Conservation (phyloP, 2,888 invertebrate species). For the Leptura quadrifasciata region DNA sequence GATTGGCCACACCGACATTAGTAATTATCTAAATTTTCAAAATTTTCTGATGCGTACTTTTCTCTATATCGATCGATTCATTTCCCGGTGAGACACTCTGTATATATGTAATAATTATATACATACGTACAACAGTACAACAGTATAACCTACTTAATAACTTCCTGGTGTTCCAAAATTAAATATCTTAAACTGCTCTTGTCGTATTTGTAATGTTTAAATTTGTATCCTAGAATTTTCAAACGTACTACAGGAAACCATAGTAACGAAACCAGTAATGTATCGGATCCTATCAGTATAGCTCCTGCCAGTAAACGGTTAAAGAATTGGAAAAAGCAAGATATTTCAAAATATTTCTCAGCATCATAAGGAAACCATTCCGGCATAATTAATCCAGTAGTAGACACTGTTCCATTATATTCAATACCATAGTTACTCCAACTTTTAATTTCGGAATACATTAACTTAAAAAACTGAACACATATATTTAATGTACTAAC, state of each 20-base stretch:
- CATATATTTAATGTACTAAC: background rate
- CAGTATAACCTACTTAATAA: conserved; percentile 30
- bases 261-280: conserved; percentile 1
- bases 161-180: conserved; percentile 35
- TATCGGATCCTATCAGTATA: background rate
- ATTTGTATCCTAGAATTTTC: conserved; percentile 17
- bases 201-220: background rate
- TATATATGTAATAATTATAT: too few species aligned
- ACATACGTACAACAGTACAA: background rate
- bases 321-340: conserved; percentile 1
- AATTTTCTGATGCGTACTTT: too few species aligned
- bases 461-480: background rate
- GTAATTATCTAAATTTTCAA: too few species aligned
- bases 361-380: conserved; percentile 19
- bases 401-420: background rate
- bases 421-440: background rate
- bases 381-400: background rate
- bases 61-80: too few species aligned
- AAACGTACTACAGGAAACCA: conserved; percentile 10
- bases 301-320: background rate
- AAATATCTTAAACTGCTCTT: background rate
- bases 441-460: background rate
- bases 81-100: too few species aligned
- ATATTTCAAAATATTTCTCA: background rate
- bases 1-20: too few species aligned